Evolutionary conservation across 1,140 invertebrate species (phyloP).

Genomic region (Drosophila subobscura): DNA sequence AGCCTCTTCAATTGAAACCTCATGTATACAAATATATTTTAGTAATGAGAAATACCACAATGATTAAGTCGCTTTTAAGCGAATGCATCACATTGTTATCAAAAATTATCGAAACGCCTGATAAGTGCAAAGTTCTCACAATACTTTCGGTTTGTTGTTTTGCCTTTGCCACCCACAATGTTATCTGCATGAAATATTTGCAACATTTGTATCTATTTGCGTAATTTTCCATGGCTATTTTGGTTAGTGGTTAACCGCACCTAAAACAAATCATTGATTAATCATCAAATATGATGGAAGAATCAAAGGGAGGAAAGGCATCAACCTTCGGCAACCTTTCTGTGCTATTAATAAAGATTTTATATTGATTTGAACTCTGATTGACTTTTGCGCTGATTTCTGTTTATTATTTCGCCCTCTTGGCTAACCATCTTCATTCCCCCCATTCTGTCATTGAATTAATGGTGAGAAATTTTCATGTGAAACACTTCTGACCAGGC

Average conservation of each 20-base stretch:
- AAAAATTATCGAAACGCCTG: constrained; percentile 24
- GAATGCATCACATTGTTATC: constrained; percentile 10
- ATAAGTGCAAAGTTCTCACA: constrained; percentile 52
- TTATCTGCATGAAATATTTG: constrained; percentile 19
- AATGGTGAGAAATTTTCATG: constrained; percentile 79
- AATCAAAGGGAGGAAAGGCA: constrained; percentile 10
- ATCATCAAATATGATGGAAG: constrained; percentile 37
- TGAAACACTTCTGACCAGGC: constrained; percentile 51
- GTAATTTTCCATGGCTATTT: constrained; percentile 21
- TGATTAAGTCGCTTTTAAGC: constrained; percentile 16
- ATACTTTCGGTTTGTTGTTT: constrained; percentile 5
- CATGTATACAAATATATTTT: background rate
- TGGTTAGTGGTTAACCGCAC: constrained; percentile 10
- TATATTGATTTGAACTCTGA: constrained; percentile 78
- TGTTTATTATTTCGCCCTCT: constrained; percentile 74
- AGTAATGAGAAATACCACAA: background rate
- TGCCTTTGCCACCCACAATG: background rate
- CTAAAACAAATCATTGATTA: constrained; percentile 15
- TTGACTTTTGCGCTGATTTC: constrained; percentile 78
- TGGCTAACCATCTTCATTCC: constrained; percentile 28
- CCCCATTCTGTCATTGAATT: constrained; percentile 67
- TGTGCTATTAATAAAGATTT: constrained; percentile 66
- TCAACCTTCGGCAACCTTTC: constrained; percentile 20
- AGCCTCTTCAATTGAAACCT: too few species aligned
- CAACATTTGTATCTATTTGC: constrained; percentile 34